A percentile compares a stretch with the other conserved stretches of the same genome.
Evolutionary conservation across 2,113 vertebrate species (phyloP).

Genomic region (Haliaeetus leucogaster): DNA sequence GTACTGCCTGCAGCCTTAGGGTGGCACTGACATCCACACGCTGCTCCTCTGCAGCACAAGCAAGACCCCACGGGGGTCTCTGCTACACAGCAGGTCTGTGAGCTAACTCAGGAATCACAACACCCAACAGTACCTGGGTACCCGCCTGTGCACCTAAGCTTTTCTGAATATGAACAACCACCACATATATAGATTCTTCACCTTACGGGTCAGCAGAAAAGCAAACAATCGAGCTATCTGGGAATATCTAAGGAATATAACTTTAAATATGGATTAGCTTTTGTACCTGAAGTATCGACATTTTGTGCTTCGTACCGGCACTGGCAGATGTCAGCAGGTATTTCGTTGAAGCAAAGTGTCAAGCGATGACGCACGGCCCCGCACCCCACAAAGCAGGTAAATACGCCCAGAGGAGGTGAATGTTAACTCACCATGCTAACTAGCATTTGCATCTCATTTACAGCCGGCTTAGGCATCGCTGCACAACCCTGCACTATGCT

Average conservation of each 20-base stretch:
- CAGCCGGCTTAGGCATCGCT: not conserved
- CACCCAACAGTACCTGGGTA: no score
- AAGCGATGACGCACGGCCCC: accelerated
- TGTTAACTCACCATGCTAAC: not conserved
- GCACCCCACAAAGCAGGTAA: not conserved
- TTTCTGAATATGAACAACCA: not conserved
- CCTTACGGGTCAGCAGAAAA: not conserved
- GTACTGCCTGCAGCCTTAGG: not conserved
- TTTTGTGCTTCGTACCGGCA: accelerated
- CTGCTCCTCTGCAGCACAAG: not conserved
- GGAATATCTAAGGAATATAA: not conserved
- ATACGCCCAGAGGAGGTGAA: not conserved
- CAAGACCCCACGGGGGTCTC: not conserved
- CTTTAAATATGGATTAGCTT: not conserved
- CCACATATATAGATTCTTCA: not conserved
- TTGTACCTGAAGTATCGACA: not conserved
- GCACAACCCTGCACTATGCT: accelerated
- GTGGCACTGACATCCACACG: no score
- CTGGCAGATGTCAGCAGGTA: not conserved
- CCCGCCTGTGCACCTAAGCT: no score
- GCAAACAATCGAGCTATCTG: not conserved
- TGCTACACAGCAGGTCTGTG: no score
- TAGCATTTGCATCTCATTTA: not conserved
- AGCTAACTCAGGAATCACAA: not conserved
- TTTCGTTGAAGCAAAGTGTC: not conserved